phyloP scores from a whole-genome alignment of 2,113 vertebrate species.

The Murina feae region DNA sequence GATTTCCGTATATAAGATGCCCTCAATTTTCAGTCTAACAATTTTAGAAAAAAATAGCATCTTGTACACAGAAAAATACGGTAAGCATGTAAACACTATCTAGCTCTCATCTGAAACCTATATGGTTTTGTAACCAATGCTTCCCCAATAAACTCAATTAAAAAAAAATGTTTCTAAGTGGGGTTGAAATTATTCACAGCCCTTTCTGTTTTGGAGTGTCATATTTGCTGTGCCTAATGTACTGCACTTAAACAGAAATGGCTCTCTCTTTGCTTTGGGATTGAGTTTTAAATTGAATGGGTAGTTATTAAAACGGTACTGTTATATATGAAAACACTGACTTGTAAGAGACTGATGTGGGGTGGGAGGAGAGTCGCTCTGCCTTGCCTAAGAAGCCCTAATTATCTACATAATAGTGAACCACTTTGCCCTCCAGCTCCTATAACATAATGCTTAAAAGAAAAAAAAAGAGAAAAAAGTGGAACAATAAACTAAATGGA shows the following conservation, averaged over 20 bases:
- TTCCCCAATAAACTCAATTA: neutral
- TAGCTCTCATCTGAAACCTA: neutral
- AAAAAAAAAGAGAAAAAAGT: neutral
- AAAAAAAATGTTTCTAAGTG: neutral
- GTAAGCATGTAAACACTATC: neutral
- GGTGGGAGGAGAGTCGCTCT: neutral
- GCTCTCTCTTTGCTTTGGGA: conserved; percentile 32
- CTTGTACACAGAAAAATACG: no score
- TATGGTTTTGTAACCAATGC: neutral
- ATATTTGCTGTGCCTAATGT: neutral
- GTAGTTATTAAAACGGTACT: neutral
- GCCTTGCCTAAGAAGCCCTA: neutral
- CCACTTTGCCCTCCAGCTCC: neutral
- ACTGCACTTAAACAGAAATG: neutral
- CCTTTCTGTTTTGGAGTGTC: neutral
- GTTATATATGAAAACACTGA: neutral
- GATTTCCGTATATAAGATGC: no score
- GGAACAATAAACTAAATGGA: neutral
- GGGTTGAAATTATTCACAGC: neutral
- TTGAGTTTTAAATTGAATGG: conserved; percentile 17
- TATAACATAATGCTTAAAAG: neutral
- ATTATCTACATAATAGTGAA: neutral
- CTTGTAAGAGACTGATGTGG: neutral
- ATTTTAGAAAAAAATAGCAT: no score
- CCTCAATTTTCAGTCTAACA: no score